Evolutionary conservation across 2,113 vertebrate species (phyloP).

Genomic region (Abramis brama): DNA sequence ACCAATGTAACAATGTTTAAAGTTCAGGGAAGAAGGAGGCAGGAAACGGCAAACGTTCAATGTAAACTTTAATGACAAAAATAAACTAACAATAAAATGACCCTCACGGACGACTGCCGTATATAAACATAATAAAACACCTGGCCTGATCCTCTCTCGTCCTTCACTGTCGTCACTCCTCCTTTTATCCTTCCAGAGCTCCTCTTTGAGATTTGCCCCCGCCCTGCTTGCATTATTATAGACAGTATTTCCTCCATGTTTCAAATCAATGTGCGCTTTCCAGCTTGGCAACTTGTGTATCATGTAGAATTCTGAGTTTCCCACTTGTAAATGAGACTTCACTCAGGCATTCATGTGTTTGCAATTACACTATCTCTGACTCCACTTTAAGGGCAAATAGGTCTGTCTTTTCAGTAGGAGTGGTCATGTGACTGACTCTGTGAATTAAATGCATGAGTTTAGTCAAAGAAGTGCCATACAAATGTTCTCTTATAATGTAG

Average conservation of each 20-base stretch:
- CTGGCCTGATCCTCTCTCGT: too few species aligned
- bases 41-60: too few species aligned
- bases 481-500: neutral
- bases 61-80: too few species aligned
- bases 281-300: neutral
- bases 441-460: neutral
- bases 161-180: too few species aligned
- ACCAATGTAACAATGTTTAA: too few species aligned
- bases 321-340: neutral
- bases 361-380: neutral
- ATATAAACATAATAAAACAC: too few species aligned
- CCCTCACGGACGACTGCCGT: too few species aligned
- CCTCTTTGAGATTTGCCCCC: too few species aligned
- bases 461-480: neutral
- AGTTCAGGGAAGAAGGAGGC: too few species aligned
- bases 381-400: neutral
- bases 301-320: neutral
- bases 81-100: too few species aligned
- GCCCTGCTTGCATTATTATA: neutral
- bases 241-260: neutral
- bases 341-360: neutral
- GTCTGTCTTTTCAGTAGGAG: neutral
- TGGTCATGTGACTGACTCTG: neutral
- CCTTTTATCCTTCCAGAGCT: too few species aligned
- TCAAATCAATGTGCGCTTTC: neutral